Conservation (phyloP, 2,888 invertebrate genomes). For the Rhingia rostrata region DNA sequence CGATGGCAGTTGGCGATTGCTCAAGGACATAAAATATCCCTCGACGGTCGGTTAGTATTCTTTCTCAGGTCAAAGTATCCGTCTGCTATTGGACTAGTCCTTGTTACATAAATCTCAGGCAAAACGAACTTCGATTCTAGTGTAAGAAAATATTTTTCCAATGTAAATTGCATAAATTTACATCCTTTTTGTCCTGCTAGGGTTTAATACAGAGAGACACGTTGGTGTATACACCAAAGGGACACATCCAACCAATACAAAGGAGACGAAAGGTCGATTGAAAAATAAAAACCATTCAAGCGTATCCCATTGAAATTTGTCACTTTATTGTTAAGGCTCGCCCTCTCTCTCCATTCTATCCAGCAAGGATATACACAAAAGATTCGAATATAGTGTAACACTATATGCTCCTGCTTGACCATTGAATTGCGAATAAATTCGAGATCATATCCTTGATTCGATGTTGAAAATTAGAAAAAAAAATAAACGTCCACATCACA, state of each 20-base stretch:
- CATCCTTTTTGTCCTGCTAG: constrained; percentile 45
- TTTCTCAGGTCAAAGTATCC: constrained; percentile 47
- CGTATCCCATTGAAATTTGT: constrained; percentile 72
- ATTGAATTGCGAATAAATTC: constrained; percentile 68
- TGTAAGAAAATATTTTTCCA: constrained; percentile 58
- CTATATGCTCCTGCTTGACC: constrained; percentile 58
- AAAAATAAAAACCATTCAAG: constrained; percentile 73
- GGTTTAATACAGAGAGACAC: constrained; percentile 8
- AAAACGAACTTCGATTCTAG: constrained; percentile 20
- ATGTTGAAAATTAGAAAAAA: constrained; percentile 13
- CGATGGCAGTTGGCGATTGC: constrained; percentile 65
- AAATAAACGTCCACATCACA: constrained; percentile 44
- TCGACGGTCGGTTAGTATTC: constrained; percentile 46
- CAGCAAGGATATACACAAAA: constrained; percentile 11
- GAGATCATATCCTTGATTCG: constrained; percentile 70
- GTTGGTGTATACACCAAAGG: constrained; percentile 3
- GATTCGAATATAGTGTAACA: constrained; percentile 33
- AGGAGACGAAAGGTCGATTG: constrained; percentile 71
- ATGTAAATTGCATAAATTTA: constrained; percentile 66
- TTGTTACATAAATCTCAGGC: constrained; percentile 55
- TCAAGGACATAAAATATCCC: constrained; percentile 58
- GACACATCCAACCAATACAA: background rate
- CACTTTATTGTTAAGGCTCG: constrained; percentile 68
- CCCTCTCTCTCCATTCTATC: background rate
- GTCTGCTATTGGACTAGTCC: constrained; percentile 1